Evolutionary conservation across 2,113 vertebrate genomes (phyloP).

Genomic region (Pavo muticus): DNA sequence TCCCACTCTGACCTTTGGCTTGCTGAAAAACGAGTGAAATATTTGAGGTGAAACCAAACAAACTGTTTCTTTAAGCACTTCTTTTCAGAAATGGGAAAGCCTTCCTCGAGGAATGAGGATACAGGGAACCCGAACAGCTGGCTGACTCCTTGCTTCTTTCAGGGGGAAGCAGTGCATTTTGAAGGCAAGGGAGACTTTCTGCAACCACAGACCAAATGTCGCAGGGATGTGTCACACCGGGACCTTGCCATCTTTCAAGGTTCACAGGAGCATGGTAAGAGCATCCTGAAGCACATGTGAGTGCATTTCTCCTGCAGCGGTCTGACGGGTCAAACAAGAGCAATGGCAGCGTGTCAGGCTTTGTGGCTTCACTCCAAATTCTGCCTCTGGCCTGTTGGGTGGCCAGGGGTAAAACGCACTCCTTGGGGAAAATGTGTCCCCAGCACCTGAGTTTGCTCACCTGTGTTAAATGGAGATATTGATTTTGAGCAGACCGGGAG

Average conservation of each 20-base stretch:
- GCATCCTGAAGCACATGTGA: neutral
- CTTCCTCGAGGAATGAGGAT: conserved; percentile 1
- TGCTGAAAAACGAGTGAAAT: conserved; percentile 62
- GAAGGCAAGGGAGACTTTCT: conserved; percentile 46
- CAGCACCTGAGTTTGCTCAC: neutral
- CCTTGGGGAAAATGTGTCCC: neutral
- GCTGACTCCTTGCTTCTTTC: conserved; percentile 20
- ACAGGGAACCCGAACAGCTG: neutral
- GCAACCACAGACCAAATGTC: conserved; percentile 38
- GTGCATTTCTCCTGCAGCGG: neutral
- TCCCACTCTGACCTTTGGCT: conserved; percentile 62
- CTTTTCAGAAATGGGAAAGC: conserved; percentile 41
- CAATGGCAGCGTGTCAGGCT: neutral
- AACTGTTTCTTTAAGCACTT: conserved; percentile 71
- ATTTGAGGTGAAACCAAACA: conserved; percentile 74
- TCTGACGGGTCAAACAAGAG: neutral
- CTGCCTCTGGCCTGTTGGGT: neutral
- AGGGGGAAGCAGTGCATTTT: conserved; percentile 46
- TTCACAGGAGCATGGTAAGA: conserved; percentile 15
- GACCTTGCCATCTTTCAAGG: neutral
- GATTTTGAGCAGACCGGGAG: neutral
- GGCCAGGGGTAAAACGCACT: neutral
- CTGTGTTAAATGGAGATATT: neutral
- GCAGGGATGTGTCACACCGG: neutral
- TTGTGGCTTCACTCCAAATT: neutral